Evolutionary conservation across 1,140 invertebrate species (phyloP), one percentile per base, ranked within the genome.

Genomic region (Nixonia krombeini): DNA sequence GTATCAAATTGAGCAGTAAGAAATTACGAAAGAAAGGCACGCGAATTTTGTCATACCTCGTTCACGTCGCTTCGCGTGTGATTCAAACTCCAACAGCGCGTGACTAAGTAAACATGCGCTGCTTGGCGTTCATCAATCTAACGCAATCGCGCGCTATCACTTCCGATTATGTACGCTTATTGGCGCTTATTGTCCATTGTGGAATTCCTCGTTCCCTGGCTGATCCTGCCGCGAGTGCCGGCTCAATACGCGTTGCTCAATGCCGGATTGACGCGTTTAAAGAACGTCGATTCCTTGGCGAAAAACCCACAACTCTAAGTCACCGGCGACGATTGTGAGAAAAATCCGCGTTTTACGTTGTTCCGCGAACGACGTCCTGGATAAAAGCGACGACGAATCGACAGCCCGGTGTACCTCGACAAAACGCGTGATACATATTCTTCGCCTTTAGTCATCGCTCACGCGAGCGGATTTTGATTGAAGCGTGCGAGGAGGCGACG

Each of bases 151-250:
- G 46, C 50, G 53, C 53, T 58, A 65, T 65, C 62, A 65, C 62
- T 65, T 65, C 62, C 62, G 62, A 65, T 65, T 65, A 65, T 58
- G 37, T 55, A 44, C 62, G 53, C 62, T 57, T 65, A 65, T 65
- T 57, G 42, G 42, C 53, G 38, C 44, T 66, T 50, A 58, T 66
- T 58, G 53, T 58, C 53, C 49, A 65, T 58, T 66, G 63, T 58
- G 44, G 63, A 53, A 66, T 66, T 49, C 49, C 55, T 45, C 45
- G 26, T 53, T 65, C 21, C 16, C 49, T 13, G n/a, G 21, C 29
- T 42, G 40, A 49, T 40, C 33, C 31, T 46, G 41, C 9, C 16
- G n/a, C 55, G 50, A 17, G 42, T 47, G 37, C 47, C 23, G 23
- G 26, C 26, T 51, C 41, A 57, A 47, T 46, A 29, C 28, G 16